Base-by-base conservation (phyloP, 2,888 invertebrate genomes). In the Adineta ricciae region DNA sequence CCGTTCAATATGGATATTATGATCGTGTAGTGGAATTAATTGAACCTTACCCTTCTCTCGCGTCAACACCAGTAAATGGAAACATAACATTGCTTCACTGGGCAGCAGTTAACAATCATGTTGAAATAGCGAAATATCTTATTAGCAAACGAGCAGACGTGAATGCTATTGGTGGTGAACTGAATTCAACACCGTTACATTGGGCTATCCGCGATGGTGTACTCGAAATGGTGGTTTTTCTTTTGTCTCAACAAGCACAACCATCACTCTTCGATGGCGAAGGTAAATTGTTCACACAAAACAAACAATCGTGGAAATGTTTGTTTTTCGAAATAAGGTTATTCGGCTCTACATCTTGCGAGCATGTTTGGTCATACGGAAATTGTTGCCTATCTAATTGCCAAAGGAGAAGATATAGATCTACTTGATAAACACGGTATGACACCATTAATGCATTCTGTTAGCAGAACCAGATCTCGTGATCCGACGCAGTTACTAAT, bases 391-490 rank as follows among this genome's bases (percentile, higher is more conserved):
- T 99, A 98, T 91, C 93, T 99, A 88, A 94, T 98, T 87, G 97
- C 98, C 84, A 95, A 96, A 90, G 97, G 97, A 83, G 94, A 94
- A 83, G 93, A 94, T 90, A 94, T 96, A 0, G 96, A 99, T 91
- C 92, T 94, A 88, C 92, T 93, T 83, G 98, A 99, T 91, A 93
- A 94, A 87, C 94, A 94, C 88, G 97, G 97, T 87, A 97, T 98
- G 96, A 98, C 98, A 27, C 94, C 98, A 83, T 93, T 97, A n/a
- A 99, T 99, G 98, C 98, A 97, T 97, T 94, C 96, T 54, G 32
- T 16, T 16, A 32, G 1, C 14, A n/a, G 5, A 64, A 64, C 32
- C 27, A 32, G 19, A 27, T 95, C 95, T 87, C 93, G 96, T 89
- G 98, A 99, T 92, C 98, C 99, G 0, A 94, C 96, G 24, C 93